These are phyloP conservation scores for Corbicula japonica DNA, from an alignment of 2,888 invertebrate genomes.

Conservation along the genomic window DNA sequence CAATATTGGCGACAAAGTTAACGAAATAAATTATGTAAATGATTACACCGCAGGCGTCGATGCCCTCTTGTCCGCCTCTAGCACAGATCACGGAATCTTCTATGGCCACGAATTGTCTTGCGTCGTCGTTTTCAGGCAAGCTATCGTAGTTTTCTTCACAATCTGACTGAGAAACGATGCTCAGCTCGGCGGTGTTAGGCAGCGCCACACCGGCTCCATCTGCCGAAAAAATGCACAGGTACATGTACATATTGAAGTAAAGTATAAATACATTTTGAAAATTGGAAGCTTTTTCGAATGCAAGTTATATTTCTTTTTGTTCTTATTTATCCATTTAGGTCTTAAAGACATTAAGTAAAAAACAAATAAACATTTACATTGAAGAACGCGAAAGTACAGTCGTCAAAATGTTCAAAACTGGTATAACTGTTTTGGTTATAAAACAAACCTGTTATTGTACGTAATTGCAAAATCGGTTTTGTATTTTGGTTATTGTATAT, in stretches of 20 bases:
- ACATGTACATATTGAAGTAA: neutral
- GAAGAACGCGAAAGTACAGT: no score
- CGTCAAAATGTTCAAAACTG: no score
- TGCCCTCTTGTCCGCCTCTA: constrained; percentile 67
- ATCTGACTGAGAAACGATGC: constrained; percentile 61
- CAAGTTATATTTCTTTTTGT: no score
- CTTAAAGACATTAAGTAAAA: no score
- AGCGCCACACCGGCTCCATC: constrained; percentile 71
- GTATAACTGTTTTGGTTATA: no score
- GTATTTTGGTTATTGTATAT: no score
- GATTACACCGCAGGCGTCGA: constrained; percentile 76
- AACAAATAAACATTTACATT: no score
- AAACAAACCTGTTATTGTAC: no score
- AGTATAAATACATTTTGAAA: neutral
- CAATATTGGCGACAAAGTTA: no score
- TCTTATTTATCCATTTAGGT: no score
- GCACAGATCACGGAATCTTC: constrained; percentile 76
- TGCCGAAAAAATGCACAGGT: constrained; percentile 21
- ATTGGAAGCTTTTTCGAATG: no score
- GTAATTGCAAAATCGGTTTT: no score
- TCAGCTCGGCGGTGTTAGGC: constrained; percentile 69
- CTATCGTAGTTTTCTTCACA: constrained; percentile 67
- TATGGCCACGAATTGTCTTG: constrained; percentile 63
- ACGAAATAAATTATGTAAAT: neutral
- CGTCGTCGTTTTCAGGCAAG: constrained; percentile 65